phyloP scores from a whole-genome alignment of 2,797 vertebrate genomes.

The Orientallactaga sibirica region DNA sequence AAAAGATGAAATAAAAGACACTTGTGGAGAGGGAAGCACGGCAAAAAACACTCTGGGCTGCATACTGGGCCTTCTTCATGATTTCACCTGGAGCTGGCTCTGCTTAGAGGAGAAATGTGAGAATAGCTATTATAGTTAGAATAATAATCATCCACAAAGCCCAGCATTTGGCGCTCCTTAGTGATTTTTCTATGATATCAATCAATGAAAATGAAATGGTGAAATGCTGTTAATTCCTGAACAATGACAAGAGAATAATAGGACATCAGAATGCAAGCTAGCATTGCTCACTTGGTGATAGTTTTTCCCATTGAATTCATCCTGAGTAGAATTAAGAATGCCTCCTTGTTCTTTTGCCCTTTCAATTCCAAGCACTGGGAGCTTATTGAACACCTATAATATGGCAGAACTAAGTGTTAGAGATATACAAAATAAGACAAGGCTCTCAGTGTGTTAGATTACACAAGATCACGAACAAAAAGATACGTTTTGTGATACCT shows the following conservation, averaged over 20 bases:
- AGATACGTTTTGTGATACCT: not conserved
- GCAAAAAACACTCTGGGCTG: not conserved
- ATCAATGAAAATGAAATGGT: slow-evolving; percentile 77
- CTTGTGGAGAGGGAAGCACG: not conserved
- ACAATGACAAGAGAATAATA: slow-evolving; percentile 59
- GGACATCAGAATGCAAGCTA: slow-evolving; percentile 47
- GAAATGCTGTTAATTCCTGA: slow-evolving; percentile 67
- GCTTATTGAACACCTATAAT: slow-evolving; percentile 60
- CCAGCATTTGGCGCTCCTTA: slow-evolving; percentile 50
- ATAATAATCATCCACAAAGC: slow-evolving; percentile 71
- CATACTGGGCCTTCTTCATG: slow-evolving; percentile 56
- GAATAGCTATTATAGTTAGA: slow-evolving; percentile 66
- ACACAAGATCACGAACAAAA: slow-evolving; percentile 14
- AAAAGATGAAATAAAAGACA: slow-evolving; percentile 52
- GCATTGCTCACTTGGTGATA: slow-evolving; percentile 40
- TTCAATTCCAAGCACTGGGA: slow-evolving; percentile 37
- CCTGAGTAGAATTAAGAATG: slow-evolving; percentile 63
- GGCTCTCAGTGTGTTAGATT: not conserved
- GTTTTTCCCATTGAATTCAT: slow-evolving; percentile 32
- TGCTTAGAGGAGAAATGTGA: slow-evolving; percentile 49
- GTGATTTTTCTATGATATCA: slow-evolving; percentile 75
- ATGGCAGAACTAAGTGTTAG: not conserved
- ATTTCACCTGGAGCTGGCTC: slow-evolving; percentile 25
- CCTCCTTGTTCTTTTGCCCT: slow-evolving; percentile 63
- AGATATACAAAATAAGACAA: not conserved